Evolutionary conservation across 2,888 invertebrate species (phyloP).

Genomic region (Folsomia manolachei): DNA sequence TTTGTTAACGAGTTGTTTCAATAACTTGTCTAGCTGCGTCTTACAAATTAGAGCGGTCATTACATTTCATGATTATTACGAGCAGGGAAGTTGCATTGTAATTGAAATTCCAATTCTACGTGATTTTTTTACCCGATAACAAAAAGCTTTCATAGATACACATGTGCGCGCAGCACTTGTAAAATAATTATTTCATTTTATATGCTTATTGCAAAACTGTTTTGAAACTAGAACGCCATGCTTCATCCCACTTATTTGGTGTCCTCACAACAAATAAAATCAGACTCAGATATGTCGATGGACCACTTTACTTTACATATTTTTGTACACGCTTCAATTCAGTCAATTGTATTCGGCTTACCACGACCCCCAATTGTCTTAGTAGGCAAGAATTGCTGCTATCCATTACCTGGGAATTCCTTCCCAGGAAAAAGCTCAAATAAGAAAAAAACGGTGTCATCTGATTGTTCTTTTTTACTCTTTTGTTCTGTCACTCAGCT

Average conservation of each 20-base stretch:
- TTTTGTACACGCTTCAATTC: neutral
- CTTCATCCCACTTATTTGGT: neutral
- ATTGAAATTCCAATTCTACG: conserved; percentile 4
- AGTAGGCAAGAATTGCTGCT: neutral
- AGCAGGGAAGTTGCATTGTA: neutral
- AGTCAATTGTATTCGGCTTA: neutral
- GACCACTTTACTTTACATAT: neutral
- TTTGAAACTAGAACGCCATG: neutral
- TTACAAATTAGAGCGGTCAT: conserved; percentile 3
- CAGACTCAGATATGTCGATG: neutral
- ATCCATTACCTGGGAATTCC: neutral
- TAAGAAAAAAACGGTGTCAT: conserved; percentile 36
- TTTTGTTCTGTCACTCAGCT: conserved; percentile 50
- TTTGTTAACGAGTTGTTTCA: neutral
- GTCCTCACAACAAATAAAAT: too few relatives aligned
- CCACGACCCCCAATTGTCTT: conserved; percentile 10
- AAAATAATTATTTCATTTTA: neutral
- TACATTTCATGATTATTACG: neutral
- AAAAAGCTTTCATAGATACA: too few relatives aligned
- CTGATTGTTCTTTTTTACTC: conserved; percentile 33
- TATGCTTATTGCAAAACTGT: neutral
- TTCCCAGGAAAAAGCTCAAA: neutral
- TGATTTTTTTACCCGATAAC: too few relatives aligned
- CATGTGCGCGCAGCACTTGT: neutral
- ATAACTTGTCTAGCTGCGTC: conserved; percentile 1